Base-by-base conservation (phyloP, 2,113 vertebrate species). In the Muntiacus reevesi region DNA sequence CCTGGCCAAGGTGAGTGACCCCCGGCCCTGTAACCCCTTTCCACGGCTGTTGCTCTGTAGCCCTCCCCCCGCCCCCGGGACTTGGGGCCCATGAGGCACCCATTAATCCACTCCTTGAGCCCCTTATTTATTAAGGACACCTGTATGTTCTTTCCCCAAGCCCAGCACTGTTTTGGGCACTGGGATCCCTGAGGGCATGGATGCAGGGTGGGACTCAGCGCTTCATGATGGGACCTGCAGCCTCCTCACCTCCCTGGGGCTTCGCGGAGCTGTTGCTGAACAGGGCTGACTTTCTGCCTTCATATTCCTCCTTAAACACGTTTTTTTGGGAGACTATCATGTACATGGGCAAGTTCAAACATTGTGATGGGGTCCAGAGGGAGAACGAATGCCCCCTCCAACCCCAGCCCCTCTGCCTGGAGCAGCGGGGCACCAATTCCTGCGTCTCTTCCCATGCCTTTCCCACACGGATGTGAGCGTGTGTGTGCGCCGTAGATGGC, bases 1-100 rank as follows among this genome's bases (percentile, higher is more conserved):
- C 33, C 98, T 99, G 67, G 99, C 99, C 74, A 99, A 99, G 99
- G 99, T 99, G 98, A 96, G 98, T 94, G n/a, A 0, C 25, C 50
- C 36, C 2, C 1, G 21, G 8, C 14, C 6, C 11, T 84, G 2
- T 4, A 2, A 4, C 9, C 1, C 15, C 43, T 19, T 52, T n/a
- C 21, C 16, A 2, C 27, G 1, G 55, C 71, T 25, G 25, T 16
- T 6, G 3, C 28, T 3, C 9, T 0, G 3, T 11, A 14, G 14
- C 8, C 62, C 62, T 7, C 62, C 0, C 3, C 3, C 15, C 62
- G 0, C 2, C 3, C 7, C 54, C 1, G 5, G 3, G 57, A 7
- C 57, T 12, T 15, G 3, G 28, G 40, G 81, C 21, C 13, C 0
- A 5, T 47, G 76, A 79, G 16, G 45, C 28, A 45, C 2, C 11